phyloP scores from a whole-genome alignment of 2,888 invertebrate species.

The Cotesia congregata region DNA sequence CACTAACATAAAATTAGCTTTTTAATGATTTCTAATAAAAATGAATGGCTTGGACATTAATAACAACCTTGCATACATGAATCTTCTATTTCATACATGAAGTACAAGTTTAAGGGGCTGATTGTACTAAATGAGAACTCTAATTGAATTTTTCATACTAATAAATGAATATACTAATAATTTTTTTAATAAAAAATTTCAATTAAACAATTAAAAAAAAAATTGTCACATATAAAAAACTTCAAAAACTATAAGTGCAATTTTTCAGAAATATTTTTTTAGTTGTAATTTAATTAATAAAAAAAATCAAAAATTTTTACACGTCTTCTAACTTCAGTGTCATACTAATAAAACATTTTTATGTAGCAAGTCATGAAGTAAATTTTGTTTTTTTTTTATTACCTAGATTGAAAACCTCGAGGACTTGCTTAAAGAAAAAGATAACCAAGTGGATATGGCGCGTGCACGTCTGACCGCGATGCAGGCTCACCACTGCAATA shows the following conservation, averaged over 20 bases:
- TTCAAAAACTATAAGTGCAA: too few relatives aligned
- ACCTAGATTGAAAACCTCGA: conserved; percentile 95
- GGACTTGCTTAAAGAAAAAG: conserved; percentile 96
- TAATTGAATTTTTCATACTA: neutral
- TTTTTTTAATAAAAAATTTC: too few relatives aligned
- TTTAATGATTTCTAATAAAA: neutral
- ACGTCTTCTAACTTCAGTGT: too few relatives aligned
- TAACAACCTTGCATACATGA: neutral
- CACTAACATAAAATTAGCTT: neutral
- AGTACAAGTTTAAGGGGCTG: too few relatives aligned
- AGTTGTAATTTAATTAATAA: too few relatives aligned
- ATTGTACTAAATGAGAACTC: too few relatives aligned
- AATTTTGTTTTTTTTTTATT: conserved; percentile 26
- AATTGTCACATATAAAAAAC: too few relatives aligned
- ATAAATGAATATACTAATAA: too few relatives aligned
- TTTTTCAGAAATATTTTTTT: too few relatives aligned
- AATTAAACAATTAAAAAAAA: too few relatives aligned
- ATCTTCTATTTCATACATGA: too few relatives aligned
- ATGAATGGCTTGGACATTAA: neutral
- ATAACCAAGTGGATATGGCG: conserved; percentile 97
- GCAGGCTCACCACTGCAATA: conserved; percentile 94
- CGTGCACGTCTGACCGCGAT: conserved; percentile 90
- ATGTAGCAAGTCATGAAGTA: conserved; percentile 17
- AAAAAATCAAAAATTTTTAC: too few relatives aligned
- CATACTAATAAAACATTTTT: conserved; percentile 23